Base-by-base conservation (phyloP, 2,797 vertebrate species). In the Astyanax mexicanus region DNA sequence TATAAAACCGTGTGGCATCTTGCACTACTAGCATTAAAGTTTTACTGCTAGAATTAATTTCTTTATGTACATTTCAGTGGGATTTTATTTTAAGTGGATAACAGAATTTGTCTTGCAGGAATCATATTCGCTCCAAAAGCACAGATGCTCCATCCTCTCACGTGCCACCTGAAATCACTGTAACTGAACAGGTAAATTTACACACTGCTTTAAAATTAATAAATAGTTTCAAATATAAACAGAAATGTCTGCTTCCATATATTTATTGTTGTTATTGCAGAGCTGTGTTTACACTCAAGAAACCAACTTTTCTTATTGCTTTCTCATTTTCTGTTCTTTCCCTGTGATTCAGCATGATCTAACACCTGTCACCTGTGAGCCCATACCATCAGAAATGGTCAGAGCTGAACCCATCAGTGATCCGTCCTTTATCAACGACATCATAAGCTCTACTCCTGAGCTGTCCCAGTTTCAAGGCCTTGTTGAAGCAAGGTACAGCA, bases 381-480 rank as follows among this genome's bases (percentile, higher is more conserved):
- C 87, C 2, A 69, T 81, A 9, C 27, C 44, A 80, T 68, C 87
- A 62, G 88, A 92, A 27, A 80, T 81, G 12, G 37, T 78, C 0
- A 78, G 86, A 44, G 64, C 72, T 19, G 47, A 74, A 23, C 57
- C 85, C 3, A 4, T 45, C 2, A 5, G 54, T 6, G 81, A 89
- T 78, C 76, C 80, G 13, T 79, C 74, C 35, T 93, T 94, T 40
- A 82, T 94, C 29, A 83, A 55, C 29, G 84, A 92, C 72, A 90
- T 94, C 68, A 93, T 94, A 55, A 92, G 88, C 80, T 93, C 93
- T 74, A 94, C 92, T 61, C 93, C 93, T 21, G 93, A 94, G 72
- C 84, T 94, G 40, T 85, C 75, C 47, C 84, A 87, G 1, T 86
- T 94, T 64, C 86, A 90, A 11, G 72, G 72, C 45, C 45, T 52